Evolutionary conservation across 2,797 vertebrate species (phyloP).

Genomic region (Heteromormyrus szaboi): DNA sequence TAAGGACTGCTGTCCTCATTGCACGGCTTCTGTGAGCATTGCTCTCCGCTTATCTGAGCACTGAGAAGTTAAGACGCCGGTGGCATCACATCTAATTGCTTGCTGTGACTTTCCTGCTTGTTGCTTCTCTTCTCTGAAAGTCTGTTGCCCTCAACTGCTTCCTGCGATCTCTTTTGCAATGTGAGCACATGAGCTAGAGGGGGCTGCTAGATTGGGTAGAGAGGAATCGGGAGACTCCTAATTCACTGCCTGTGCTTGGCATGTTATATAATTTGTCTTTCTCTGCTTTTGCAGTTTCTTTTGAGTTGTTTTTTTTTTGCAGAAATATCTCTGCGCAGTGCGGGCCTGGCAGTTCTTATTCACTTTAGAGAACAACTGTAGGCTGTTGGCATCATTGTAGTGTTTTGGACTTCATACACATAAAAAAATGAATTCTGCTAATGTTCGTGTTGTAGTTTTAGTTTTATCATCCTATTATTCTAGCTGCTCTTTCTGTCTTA

Average conservation of each 20-base stretch:
- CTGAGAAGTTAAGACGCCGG: conserved; percentile 26
- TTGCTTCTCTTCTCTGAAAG: conserved; percentile 34
- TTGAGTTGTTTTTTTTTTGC: not conserved
- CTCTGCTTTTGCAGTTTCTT: not conserved
- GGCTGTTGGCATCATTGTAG: not conserved
- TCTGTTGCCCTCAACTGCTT: conserved; percentile 35
- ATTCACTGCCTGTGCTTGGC: not conserved
- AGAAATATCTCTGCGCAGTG: not conserved
- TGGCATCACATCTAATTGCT: conserved; percentile 25
- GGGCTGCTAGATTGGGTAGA: not conserved
- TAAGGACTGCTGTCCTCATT: not conserved
- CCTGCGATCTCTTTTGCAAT: conserved; percentile 14
- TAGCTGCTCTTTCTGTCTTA: not conserved
- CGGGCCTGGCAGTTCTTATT: not conserved
- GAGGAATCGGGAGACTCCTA: not conserved
- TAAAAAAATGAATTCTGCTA: not conserved
- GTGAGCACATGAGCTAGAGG: not conserved
- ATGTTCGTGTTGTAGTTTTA: not conserved
- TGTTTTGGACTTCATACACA: not conserved
- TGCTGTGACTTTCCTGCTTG: conserved; percentile 26
- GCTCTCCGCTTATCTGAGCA: not conserved
- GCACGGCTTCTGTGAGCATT: not conserved
- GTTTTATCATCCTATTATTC: not conserved
- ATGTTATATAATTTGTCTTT: conserved; percentile 12
- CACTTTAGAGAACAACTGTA: not conserved